Conservation (phyloP, 2,888 invertebrate species). For the Athalia cordata region DNA sequence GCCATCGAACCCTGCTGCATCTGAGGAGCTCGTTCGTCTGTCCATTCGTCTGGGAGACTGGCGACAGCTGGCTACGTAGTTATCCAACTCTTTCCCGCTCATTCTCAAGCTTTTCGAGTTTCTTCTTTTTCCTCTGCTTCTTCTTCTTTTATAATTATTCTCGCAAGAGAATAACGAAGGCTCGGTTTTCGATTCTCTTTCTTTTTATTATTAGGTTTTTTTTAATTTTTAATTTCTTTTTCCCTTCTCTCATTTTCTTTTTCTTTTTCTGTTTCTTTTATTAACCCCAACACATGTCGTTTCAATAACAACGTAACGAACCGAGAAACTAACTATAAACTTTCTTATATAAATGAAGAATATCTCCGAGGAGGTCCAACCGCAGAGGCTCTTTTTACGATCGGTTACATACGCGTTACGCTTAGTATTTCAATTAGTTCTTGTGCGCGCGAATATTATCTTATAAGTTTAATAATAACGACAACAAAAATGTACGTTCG, state of each 20-base stretch:
- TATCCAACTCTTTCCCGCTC: neutral
- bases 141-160: conserved; percentile 1
- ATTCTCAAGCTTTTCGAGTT: neutral
- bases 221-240: neutral
- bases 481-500: too few species aligned
- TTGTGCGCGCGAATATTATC: too few species aligned
- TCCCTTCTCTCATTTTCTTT: neutral
- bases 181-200: too few species aligned
- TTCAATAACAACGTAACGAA: too few species aligned
- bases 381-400: too few species aligned
- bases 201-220: too few species aligned
- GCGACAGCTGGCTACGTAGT: conserved; percentile 29
- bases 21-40: conserved; percentile 20
- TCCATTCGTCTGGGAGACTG: conserved; percentile 30
- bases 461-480: too few species aligned
- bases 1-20: conserved; percentile 35
- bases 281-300: neutral
- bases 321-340: neutral
- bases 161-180: neutral
- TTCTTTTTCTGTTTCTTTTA: neutral
- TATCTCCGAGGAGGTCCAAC: too few species aligned
- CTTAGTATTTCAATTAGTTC: too few species aligned
- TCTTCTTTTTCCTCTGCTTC: neutral
- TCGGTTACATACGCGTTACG: too few species aligned
- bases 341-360: neutral